These are phyloP conservation scores for Apistogramma diplotaenia DNA, from an alignment of 2,113 vertebrate genomes.

Conservation along the genomic window DNA sequence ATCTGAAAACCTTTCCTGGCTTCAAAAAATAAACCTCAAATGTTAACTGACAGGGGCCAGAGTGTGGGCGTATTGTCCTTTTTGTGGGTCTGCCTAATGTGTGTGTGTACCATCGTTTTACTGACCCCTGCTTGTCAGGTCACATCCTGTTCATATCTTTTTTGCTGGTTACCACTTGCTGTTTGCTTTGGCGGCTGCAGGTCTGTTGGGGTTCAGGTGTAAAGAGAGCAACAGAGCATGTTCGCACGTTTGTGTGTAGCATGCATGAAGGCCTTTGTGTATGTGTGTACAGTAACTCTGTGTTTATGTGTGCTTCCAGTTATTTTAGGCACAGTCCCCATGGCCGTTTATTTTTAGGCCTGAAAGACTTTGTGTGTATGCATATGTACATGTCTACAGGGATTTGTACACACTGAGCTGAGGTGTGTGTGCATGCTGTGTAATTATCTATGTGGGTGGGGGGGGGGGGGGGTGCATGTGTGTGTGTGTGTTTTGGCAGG, in stretches of 20 bases:
- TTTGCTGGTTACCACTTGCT: conserved; percentile 20
- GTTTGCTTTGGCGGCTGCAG: conserved; percentile 55
- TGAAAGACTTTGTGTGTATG: conserved; percentile 67
- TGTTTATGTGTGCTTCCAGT: conserved; percentile 37
- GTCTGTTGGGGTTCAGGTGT: conserved; percentile 52
- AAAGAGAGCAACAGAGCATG: conserved; percentile 30
- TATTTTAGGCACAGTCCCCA: conserved; percentile 70
- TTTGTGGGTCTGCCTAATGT: not conserved
- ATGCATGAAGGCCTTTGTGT: conserved; percentile 27
- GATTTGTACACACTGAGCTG: conserved; percentile 18
- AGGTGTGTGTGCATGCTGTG: conserved; percentile 13
- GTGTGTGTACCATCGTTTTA: not conserved
- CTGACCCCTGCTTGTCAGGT: conserved; percentile 65
- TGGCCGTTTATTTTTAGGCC: conserved; percentile 73
- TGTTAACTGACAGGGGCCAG: not conserved
- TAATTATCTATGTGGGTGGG: too few species aligned
- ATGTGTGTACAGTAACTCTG: conserved; percentile 18
- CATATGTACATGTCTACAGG: conserved; percentile 21
- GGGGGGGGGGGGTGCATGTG: too few species aligned
- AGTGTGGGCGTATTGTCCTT: not conserved
- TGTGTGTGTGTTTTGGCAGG: conserved; percentile 63
- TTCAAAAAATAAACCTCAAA: conserved; percentile 18
- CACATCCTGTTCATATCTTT: conserved; percentile 60
- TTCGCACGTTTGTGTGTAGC: conserved; percentile 4
- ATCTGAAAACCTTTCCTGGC: conserved; percentile 10